Base-by-base conservation (phyloP, 2,113 vertebrate genomes). In the Salvelinus sp. region DNA sequence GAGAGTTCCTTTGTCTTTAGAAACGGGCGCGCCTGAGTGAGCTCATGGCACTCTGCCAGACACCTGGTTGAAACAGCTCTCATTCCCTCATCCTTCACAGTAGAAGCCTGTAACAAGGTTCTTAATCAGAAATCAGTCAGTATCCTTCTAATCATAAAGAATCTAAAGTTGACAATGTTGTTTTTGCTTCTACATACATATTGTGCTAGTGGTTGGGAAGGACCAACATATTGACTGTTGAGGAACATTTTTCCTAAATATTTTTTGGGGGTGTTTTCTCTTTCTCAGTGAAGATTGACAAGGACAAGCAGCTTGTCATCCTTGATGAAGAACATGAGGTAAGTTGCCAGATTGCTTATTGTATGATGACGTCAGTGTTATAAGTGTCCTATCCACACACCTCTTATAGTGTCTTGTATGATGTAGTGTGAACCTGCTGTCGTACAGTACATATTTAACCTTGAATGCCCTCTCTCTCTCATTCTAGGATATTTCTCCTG, bases 251-350 rank as follows among this genome's bases (percentile, higher is more conserved):
- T 44, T 2, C 1, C 30, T 9, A 10, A 16, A n/a, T 44, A 28
- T 74, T 64, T 54, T 66, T 27, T 33, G 60, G 4, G 0, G 28
- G 28, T 2, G 9, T 44, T 12, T 44, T 44, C 38, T 44, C 38
- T 44, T 6, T 38, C 74, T 9, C 86, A 99, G 97, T 99, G 98
- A 99, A 99, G 91, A 99, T 99, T 76, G 96, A 99, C 89, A 96
- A 97, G 90, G 96, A 97, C 72, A 93, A 93, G 87, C 95, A 97
- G 89, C 92, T 98, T 82, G 96, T 99, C 74, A 94, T 99, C 65
- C 93, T 99, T 80, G 97, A 98, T 63, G 96, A 99, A 82, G 97
- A 99, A 76, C 93, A 96, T 70, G 96, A 98, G 96, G 97, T 95
- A 88, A 89, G 92, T 93, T 22, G 5, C 63, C 70, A 69, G 6